Base-by-base conservation (phyloP, 1,140 invertebrate species). In the Delia radicum region DNA sequence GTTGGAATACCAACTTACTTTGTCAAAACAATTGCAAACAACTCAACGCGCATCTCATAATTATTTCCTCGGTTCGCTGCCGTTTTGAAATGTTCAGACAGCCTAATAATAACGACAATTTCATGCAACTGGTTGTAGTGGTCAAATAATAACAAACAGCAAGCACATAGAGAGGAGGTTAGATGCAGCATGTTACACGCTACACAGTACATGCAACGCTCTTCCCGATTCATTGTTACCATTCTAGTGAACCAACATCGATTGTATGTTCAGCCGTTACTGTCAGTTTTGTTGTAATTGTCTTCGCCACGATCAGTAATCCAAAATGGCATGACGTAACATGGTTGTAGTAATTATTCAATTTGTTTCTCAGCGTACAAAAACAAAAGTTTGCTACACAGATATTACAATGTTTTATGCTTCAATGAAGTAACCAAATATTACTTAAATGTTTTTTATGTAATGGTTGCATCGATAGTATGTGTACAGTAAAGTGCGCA, bases 41-140 rank as follows among this genome's bases (percentile, higher is more conserved):
- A 80, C 81, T 82, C 82, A 73, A 80, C 79, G 82, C 81, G 80
- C 82, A 84, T 84, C 82, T 83, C 81, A 82, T 84, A 84, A 84
- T 84, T 84, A 84, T 84, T 80, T 84, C 78, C 77, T 79, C 81
- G 82, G 78, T 84, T 81, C 79, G 82, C 61, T 84, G 80, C 76
- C 78, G 76, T 81, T 80, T 75, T 84, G 82, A 84, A 81, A 80
- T 79, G 77, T 75, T 78, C 61, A 82, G 82, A 84, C 82, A 84
- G 82, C 80, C 81, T 84, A 84, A 84, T 84, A 82, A 81, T 74
- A 29, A 61, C 29, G 31, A 37, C 46, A 62, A 21, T 31, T 67
- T 33, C 29, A 69, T 69, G 65, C 65, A 69, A 69, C 65, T 69
- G 62, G 62, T 55, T 6, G 48, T 37, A 55, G 48, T 55, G 48